A percentile compares a stretch with the other conserved stretches of the same genome.
Evolutionary conservation across 2,113 vertebrate genomes (phyloP).

Genomic region (Lophius piscatorius): DNA sequence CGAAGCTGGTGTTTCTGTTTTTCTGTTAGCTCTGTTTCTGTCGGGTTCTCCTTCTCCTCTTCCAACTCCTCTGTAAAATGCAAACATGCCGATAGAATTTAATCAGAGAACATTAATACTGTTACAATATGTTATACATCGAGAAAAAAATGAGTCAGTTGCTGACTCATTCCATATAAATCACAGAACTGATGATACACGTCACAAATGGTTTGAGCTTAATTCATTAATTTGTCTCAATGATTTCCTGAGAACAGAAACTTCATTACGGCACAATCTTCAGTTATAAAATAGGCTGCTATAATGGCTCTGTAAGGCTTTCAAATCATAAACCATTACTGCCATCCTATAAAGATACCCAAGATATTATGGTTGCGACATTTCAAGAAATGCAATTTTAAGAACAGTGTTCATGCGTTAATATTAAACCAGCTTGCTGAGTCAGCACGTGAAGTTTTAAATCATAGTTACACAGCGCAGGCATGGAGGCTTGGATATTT

Average conservation of each 20-base stretch:
- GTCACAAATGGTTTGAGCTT: slow-evolving; percentile 3
- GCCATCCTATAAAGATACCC: neutral
- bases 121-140: too few relatives aligned
- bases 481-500: too few relatives aligned
- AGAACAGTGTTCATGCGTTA: slow-evolving; percentile 6
- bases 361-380: neutral
- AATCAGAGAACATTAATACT: neutral
- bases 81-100: slow-evolving; percentile 11
- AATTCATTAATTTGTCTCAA: too few relatives aligned
- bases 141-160: neutral
- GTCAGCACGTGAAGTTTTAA: slow-evolving; percentile 12
- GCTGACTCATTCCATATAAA: too few relatives aligned
- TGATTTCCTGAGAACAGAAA: too few relatives aligned
- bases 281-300: neutral
- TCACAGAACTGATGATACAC: too few relatives aligned
- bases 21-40: slow-evolving; percentile 91
- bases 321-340: neutral
- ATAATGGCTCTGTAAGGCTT: neutral
- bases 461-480: slow-evolving; percentile 4
- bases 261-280: too few relatives aligned
- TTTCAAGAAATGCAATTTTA: slow-evolving; percentile 18
- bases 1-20: slow-evolving; percentile 98
- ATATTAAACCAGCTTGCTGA: slow-evolving; percentile 22
- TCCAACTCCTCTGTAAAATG: slow-evolving; percentile 91
- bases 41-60: slow-evolving; percentile 91